Base-by-base conservation (phyloP, 2,888 invertebrate genomes). In the Leptogaster cylindrica region DNA sequence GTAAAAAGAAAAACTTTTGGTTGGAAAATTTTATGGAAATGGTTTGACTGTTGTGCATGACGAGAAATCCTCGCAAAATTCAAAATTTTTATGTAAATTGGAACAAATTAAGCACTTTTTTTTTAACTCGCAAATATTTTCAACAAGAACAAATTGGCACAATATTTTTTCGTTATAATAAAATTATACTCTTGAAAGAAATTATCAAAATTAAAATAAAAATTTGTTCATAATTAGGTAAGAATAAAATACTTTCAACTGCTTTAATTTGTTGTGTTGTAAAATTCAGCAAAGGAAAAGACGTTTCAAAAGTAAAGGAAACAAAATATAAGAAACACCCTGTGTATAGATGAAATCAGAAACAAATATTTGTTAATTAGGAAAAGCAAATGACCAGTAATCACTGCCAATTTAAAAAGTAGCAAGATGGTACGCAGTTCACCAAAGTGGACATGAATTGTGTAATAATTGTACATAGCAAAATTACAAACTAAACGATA, bases 321-420 rank as follows among this genome's bases (percentile, higher is more conserved):
- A 8, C 23, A 18, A 33, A 33, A 18, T 25, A 33, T 55, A 16
- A 61, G 39, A 58, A n/a, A n/a, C n/a, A 44, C 16, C 41, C 44
- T 61, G 61, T 58, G 58, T 64, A 64, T 48, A 48, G 64, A 48
- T 48, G 33, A 64, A 64, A 64, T 27, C 44, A 14, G 33, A 64
- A 48, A 55, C 41, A 16, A 55, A 66, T 25, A 36, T 39, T 48
- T 58, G 48, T 58, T 63, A 51, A 58, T 63, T 63, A 48, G 64
- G 33, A 64, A 64, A 64, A 48, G 64, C 48, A 64, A 70, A 74
- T 73, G 72, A 74, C 74, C 74, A 74, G 74, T 74, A 71, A 72
- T 74, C 74, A 74, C 74, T 74, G 74, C 74, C 74, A 73, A 74
- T 73, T 71, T 71, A 68, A 70, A 70, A 71, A 69, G 66, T 69